phyloP scores from a whole-genome alignment of 2,797 vertebrate species.

The Anabacerthia variegaticeps region DNA sequence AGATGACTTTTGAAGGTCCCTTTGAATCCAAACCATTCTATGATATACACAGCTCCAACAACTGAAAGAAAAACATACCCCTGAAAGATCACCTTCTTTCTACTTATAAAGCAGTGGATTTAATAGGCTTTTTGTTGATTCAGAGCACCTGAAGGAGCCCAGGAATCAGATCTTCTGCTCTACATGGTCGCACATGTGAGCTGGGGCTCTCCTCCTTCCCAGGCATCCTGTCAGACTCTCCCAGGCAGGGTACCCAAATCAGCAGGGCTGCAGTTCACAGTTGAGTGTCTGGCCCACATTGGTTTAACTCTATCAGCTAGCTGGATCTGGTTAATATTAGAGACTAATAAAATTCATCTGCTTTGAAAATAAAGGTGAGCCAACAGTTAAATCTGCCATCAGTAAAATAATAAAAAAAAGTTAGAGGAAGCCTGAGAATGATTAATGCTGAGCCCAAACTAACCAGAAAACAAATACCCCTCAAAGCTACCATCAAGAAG shows the following conservation, averaged over 20 bases:
- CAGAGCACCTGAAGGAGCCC: not conserved
- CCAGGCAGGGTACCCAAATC: not conserved
- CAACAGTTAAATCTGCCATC: slow-evolving; percentile 55
- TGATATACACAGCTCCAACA: not conserved
- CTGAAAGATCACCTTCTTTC: not conserved
- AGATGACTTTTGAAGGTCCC: not conserved
- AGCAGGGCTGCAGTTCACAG: not conserved
- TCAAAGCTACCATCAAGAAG: slow-evolving; percentile 54
- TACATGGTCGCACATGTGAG: not conserved
- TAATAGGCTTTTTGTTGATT: not conserved
- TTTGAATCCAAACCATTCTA: not conserved
- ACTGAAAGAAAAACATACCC: not conserved
- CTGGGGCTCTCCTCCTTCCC: not conserved
- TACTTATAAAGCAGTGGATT: not conserved
- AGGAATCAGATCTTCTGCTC: not conserved
- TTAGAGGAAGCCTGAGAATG: slow-evolving; percentile 48
- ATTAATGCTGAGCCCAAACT: slow-evolving; percentile 39
- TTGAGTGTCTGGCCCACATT: not conserved
- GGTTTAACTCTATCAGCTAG: slow-evolving; percentile 20
- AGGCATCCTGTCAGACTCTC: not conserved
- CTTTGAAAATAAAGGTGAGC: slow-evolving; percentile 56
- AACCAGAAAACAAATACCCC: slow-evolving; percentile 51
- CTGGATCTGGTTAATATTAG: slow-evolving; percentile 54
- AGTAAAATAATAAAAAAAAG: slow-evolving; percentile 18
- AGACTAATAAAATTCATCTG: slow-evolving; percentile 36